Evolutionary conservation across 2,797 vertebrate species (phyloP), one percentile per base, ranked within the genome.

Genomic region (Acanthornis magna): DNA sequence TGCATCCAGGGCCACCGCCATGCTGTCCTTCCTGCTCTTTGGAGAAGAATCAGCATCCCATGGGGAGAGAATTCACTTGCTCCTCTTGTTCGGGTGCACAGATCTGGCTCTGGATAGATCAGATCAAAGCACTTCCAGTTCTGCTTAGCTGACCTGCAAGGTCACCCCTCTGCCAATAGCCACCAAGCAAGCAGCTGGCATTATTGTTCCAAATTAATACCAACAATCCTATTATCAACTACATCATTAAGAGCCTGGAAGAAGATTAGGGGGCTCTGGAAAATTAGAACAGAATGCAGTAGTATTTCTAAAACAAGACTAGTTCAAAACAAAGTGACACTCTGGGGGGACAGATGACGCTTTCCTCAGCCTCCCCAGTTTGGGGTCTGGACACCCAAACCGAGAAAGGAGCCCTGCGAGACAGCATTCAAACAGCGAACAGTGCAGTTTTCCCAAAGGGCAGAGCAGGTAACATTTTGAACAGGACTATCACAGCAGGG

Each of bases 241-340:
- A 97, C 97, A 98, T 98, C 97, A 97, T 98, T 98, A 98, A 97
- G 97, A 98, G 98, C 98, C 98, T 97, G 96, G 97, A 98, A 98
- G 98, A 98, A 98, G 99, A 99, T 99, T 99, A 99, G 97, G 98
- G 97, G 97, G 98, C 98, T 98, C 98, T 98, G 98, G 98, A 98
- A 99, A 99, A 99, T 98, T 99, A 98, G 98, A 98, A 97, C 98
- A 97, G 97, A 96, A 96, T 91, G 86, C 91, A 94, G 91, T 94
- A 96, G 95, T 96, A 95, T 92, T 97, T 95, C 95, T 96, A 88
- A 97, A 97, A 94, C 75, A 76, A 96, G 94, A 81, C 85, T 22
- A 30, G 45, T 94, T 94, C 85, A 88, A 91, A 94, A 92, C 93
- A 93, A 95, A 96, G 95, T 36, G 85, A 94, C 63, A 19, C 25